A percentile compares a stretch with the other conserved stretches of the same genome.
These are phyloP conservation scores for Nasua narica DNA, from an alignment of 2,797 vertebrate genomes.

Conservation along the genomic window DNA sequence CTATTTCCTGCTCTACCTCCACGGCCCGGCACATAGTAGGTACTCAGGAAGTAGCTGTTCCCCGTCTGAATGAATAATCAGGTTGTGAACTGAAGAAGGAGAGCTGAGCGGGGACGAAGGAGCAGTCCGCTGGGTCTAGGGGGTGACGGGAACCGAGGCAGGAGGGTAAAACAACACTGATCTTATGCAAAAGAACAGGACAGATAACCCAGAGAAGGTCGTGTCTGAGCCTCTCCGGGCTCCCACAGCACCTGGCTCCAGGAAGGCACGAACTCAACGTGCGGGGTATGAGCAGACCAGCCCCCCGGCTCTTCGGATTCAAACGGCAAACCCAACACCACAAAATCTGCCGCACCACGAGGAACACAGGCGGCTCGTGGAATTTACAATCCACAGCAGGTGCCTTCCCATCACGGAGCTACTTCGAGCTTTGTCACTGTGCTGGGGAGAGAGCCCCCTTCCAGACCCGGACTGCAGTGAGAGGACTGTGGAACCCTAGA, in stretches of 20 bases:
- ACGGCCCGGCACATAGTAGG: too few relatives aligned
- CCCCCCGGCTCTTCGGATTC: background rate
- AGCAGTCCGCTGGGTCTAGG: background rate
- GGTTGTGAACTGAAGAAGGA: background rate
- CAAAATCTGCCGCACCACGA: background rate
- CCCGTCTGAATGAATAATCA: background rate
- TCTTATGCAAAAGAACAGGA: background rate
- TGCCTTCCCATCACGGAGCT: rapidly evolving
- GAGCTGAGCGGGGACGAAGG: background rate
- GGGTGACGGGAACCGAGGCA: background rate
- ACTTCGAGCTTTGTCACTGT: rapidly evolving
- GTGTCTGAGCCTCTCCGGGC: background rate
- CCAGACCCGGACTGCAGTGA: background rate
- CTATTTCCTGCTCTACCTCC: background rate
- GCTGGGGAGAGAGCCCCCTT: background rate
- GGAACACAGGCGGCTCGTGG: background rate
- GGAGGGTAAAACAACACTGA: background rate
- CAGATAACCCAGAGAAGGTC: background rate
- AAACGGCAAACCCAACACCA: background rate
- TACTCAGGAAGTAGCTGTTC: background rate
- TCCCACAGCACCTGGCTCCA: background rate
- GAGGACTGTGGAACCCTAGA: background rate
- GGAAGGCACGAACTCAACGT: background rate
- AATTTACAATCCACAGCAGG: background rate
- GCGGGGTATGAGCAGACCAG: background rate